Base-by-base conservation (phyloP, 30 jellyfish, hydroid and myxozoan species). In the Rhopilema esculentum region DNA sequence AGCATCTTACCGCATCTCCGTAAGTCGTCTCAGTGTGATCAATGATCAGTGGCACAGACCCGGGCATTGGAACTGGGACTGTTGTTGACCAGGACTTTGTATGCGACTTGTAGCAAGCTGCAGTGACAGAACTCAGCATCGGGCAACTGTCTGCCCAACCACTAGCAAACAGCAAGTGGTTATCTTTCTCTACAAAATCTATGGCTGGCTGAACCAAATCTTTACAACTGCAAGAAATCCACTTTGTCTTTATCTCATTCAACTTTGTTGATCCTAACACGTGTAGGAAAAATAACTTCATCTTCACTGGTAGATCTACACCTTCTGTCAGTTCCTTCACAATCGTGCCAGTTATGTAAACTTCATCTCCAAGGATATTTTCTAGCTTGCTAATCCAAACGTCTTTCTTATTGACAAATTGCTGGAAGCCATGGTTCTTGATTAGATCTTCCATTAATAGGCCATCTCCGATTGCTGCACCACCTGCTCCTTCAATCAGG, bases 81-180 rank as follows among this genome's bases (percentile, higher is more conserved):
- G 50, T 7, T 6, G 76, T 51, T 17, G 72, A 26, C 88, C 88
- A 77, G 2, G 91, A 32, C 8, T 66, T 64, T 30, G 91, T 81
- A 28, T 81, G 91, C 27, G 84, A 48, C 64, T 81, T 81, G 82
- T 15, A 33, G 65, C 91, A 81, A 23, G 91, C 91, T 1, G 12
- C 51, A 8, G 19, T 62, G 61, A 66, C 80, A 17, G 19, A 22
- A 19, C 25, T n/a, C 16, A 73, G 57, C 20, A 81, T 40, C 50
- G 91, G 91, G 24, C 49, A 77, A 50, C 61, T 81, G 66, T 31
- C 8, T 32, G 68, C 1, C 91, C 91, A 81, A 16, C 92, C 85
- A 48, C 24, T 6, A 21, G 64, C 92, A 62, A 69, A 51, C 21
- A 53, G 26, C 52, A 83, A 20, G 24, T 12, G 9, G 51, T 70